Percentiles rank a stretch among this genome's conserved stretches.
phyloP scores from a whole-genome alignment of 2,113 vertebrate species.

The Poecile atricapillus region DNA sequence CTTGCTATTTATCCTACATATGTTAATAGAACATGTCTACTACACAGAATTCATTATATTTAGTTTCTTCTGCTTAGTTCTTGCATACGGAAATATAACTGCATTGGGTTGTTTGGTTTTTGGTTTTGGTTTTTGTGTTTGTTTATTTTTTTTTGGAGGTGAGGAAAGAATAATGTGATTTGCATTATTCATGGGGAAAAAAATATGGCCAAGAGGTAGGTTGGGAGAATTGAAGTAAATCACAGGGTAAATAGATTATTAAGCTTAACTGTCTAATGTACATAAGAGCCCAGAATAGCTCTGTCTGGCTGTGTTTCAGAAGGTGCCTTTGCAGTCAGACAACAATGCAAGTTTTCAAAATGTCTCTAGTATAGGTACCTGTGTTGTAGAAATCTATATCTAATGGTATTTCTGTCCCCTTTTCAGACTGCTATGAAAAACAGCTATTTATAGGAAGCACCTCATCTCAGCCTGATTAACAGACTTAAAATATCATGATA shows the following conservation, averaged over 20 bases:
- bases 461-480: background rate
- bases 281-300: background rate
- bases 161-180: background rate
- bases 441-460: background rate
- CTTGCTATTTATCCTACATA: background rate
- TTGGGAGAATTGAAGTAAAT: background rate
- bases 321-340: background rate
- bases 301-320: background rate
- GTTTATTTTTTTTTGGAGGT: rapidly evolving
- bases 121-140: rapidly evolving
- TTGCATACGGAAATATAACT: background rate
- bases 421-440: background rate
- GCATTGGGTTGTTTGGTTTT: background rate
- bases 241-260: background rate
- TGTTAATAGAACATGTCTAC: background rate
- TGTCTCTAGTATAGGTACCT: background rate
- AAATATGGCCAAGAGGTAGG: background rate
- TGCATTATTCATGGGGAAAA: background rate
- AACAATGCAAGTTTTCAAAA: background rate
- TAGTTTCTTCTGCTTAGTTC: background rate
- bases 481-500: background rate
- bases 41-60: background rate
- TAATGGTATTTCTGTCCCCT: background rate
- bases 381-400: background rate
- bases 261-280: background rate